Evolutionary conservation across 2,113 vertebrate genomes (phyloP).

Genomic region (Pithys albifrons): DNA sequence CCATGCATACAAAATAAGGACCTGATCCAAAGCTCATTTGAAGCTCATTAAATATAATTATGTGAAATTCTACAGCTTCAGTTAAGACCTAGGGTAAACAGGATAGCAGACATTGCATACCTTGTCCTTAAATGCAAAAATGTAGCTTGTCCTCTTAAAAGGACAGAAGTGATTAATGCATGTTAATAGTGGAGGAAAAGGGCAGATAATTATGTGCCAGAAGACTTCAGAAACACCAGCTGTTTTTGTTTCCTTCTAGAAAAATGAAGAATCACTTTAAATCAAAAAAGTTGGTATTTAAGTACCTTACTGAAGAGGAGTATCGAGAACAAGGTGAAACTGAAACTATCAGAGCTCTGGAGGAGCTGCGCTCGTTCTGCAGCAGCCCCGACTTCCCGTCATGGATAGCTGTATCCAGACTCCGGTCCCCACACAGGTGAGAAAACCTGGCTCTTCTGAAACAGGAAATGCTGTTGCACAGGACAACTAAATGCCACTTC

Average conservation of each 20-base stretch:
- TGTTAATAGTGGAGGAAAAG: not conserved
- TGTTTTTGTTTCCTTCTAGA: slow-evolving; percentile 57
- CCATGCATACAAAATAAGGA: not conserved
- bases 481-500: not conserved
- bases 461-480: not conserved
- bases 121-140: not conserved
- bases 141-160: not conserved
- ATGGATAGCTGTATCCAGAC: slow-evolving; percentile 78
- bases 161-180: not conserved
- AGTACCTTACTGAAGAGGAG: slow-evolving; percentile 80
- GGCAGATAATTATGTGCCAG: not conserved
- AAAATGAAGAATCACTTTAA: slow-evolving; percentile 61
- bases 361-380: slow-evolving; percentile 79
- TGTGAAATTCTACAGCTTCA: not conserved
- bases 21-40: not conserved
- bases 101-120: not conserved
- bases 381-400: slow-evolving; percentile 74
- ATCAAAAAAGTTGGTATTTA: not conserved
- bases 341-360: slow-evolving; percentile 74
- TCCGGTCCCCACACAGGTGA: slow-evolving; percentile 79
- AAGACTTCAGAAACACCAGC: not conserved
- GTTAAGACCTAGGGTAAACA: not conserved
- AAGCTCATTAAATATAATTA: not conserved
- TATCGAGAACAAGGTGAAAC: slow-evolving; percentile 79
- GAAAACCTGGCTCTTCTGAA: not conserved